Base-by-base conservation (phyloP, 2,113 vertebrate genomes). In the Tursiops truncatus region DNA sequence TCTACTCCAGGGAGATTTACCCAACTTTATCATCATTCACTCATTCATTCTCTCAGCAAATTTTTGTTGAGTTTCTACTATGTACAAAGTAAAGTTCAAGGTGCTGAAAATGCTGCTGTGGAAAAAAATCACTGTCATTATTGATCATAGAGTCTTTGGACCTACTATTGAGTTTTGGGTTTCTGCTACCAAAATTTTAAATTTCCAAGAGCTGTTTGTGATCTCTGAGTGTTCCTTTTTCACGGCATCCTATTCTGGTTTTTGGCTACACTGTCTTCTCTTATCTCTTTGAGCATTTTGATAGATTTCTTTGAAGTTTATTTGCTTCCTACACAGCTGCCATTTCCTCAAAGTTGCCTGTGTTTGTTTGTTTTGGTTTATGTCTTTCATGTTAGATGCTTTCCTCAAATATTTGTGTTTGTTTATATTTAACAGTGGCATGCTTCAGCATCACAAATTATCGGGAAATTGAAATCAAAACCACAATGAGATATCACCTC, bases 181-280 rank as follows among this genome's bases (percentile, higher is more conserved):
- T 93, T 95, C 88, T 90, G 12, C 67, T 87, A 76, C 12, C 31
- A 90, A 82, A 82, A 31, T 71, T 92, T 92, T 79, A 65, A 68
- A 44, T 96, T 94, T 68, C 56, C 12, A 90, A 41, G 38, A 90
- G 18, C 60, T 90, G 4, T 58, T 63, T n/a, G 9, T 77, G 3
- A 33, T 33, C 18, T 28, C 74, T 62, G 47, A 13, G 2, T n/a
- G 5, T 90, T 44, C 28, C 31, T 79, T 87, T 14, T 83, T 73
- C n/a, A 82, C 21, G 56, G 33, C 9, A 11, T 84, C 31, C n/a
- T 74, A 38, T 26, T 91, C 47, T 96, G 38, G 1, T 15, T 31
- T 87, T 47, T 33, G 76, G 47, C 47, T 88, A 21, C 31, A 60
- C 50, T 82, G 26, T 70, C 17, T 58, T 76, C 47, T 77, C 50